Evolutionary conservation across 2,888 invertebrate genomes (phyloP).

Genomic region (Achlya flavicornis): DNA sequence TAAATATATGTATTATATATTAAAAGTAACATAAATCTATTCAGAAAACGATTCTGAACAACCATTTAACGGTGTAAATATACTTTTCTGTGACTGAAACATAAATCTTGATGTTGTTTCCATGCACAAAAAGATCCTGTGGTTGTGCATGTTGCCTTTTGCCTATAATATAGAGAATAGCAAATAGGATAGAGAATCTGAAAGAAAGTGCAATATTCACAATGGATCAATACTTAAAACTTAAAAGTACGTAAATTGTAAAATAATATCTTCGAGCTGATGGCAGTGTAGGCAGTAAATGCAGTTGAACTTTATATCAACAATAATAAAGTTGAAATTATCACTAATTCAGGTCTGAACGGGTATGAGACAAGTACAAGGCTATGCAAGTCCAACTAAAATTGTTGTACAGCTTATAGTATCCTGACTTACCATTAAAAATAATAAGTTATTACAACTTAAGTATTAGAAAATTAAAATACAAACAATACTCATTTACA

Average conservation of each 20-base stretch:
- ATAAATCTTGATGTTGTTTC: too few species aligned
- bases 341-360: conserved; percentile 1
- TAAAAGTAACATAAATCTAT: too few species aligned
- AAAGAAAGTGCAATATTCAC: conserved; percentile 2
- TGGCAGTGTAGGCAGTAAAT: conserved; percentile 32
- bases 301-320: conserved; percentile 7
- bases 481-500: conserved; percentile 40
- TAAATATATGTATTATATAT: too few species aligned
- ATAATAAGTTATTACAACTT: conserved; percentile 50
- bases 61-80: too few species aligned
- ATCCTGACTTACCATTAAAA: conserved; percentile 34
- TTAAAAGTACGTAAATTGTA: conserved; percentile 24
- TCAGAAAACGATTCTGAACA: too few species aligned
- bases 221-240: conserved; percentile 14
- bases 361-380: background rate
- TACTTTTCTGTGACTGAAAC: too few species aligned
- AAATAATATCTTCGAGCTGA: conserved; percentile 36
- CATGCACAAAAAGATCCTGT: too few species aligned
- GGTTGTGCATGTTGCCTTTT: too few species aligned
- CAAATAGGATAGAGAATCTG: background rate
- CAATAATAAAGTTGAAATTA: background rate
- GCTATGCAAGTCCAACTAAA: background rate
- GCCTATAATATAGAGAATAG: too few species aligned
- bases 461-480: conserved; percentile 31
- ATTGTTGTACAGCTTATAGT: conserved; percentile 15